Conservation (phyloP, 2,888 invertebrate genomes). For the Calliopum simillimum region DNA sequence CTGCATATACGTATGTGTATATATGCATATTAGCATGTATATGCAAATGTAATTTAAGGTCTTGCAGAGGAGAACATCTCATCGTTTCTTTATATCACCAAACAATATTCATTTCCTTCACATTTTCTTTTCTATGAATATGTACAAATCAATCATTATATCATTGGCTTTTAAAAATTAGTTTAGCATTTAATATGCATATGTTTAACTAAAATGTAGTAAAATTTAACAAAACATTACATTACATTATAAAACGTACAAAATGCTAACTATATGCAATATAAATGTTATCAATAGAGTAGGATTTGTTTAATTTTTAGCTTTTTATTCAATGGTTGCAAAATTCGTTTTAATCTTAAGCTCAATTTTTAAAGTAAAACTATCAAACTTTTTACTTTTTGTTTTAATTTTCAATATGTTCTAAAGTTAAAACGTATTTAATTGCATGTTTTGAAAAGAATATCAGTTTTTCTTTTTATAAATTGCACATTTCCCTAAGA, state of each 20-base stretch:
- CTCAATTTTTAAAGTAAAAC: constrained; percentile 26
- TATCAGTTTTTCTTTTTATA: constrained; percentile 40
- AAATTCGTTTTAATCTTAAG: constrained; percentile 28
- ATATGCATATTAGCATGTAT: too few relatives aligned
- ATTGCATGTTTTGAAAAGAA: constrained; percentile 33
- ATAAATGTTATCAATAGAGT: background rate
- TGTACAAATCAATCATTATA: too few relatives aligned
- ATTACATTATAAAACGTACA: constrained; percentile 25
- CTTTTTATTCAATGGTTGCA: background rate
- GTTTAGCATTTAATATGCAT: too few relatives aligned
- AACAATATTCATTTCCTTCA: too few relatives aligned
- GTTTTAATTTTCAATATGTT: constrained; percentile 1
- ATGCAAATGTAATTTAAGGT: too few relatives aligned
- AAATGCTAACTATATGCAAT: constrained; percentile 22
- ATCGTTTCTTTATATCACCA: too few relatives aligned
- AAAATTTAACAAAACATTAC: background rate
- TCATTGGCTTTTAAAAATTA: too few relatives aligned
- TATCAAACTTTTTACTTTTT: background rate
- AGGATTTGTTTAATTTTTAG: background rate
- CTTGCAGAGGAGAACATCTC: too few relatives aligned
- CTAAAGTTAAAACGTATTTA: constrained; percentile 21
- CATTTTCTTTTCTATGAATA: too few relatives aligned
- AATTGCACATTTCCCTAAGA: constrained; percentile 50
- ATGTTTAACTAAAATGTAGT: too few relatives aligned
- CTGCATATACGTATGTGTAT: too few relatives aligned